These are phyloP conservation scores for Belonocnema kinseyi DNA, from an alignment of 1,140 invertebrate species.

Conservation along the genomic window DNA sequence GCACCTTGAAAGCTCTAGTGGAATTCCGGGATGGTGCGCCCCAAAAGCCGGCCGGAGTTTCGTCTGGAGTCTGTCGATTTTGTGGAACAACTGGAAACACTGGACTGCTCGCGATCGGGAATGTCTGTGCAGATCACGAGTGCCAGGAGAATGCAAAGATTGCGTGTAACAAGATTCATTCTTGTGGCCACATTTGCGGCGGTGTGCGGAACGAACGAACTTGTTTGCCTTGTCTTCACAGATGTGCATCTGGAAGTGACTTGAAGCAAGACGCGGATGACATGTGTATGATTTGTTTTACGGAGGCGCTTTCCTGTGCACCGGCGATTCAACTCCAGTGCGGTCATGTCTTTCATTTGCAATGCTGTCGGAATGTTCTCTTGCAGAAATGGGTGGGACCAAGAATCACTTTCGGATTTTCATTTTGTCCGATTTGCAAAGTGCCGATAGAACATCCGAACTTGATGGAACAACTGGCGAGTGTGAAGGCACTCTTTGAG, in stretches of 20 bases:
- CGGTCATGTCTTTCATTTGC: conserved; percentile 96
- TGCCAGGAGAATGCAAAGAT: conserved; percentile 92
- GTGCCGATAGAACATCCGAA: conserved; percentile 91
- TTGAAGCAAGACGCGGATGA: conserved; percentile 97
- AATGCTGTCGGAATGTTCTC: conserved; percentile 92
- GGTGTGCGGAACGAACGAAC: conserved; percentile 88
- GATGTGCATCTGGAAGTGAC: conserved; percentile 83
- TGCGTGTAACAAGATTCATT: conserved; percentile 88
- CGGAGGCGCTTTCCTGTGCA: conserved; percentile 94
- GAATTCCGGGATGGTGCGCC: conserved; percentile 90
- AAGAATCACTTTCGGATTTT: conserved; percentile 96
- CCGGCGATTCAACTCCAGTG: conserved; percentile 96
- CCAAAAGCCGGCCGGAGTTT: conserved; percentile 65
- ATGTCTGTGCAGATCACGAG: conserved; percentile 94
- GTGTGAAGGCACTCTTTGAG: conserved; percentile 88
- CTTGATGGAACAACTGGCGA: conserved; percentile 85
- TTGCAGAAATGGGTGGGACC: conserved; percentile 94
- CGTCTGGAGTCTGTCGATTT: conserved; percentile 91
- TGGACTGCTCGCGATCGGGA: conserved; percentile 91
- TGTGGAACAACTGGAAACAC: conserved; percentile 91
- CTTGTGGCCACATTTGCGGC: conserved; percentile 95
- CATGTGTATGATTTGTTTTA: conserved; percentile 99
- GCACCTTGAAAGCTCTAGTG: conserved; percentile 94
- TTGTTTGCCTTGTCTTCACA: conserved; percentile 93
- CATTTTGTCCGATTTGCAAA: conserved; percentile 97